Base-by-base conservation (phyloP, 2,888 invertebrate species). In the Ecdyonurus torrentis region DNA sequence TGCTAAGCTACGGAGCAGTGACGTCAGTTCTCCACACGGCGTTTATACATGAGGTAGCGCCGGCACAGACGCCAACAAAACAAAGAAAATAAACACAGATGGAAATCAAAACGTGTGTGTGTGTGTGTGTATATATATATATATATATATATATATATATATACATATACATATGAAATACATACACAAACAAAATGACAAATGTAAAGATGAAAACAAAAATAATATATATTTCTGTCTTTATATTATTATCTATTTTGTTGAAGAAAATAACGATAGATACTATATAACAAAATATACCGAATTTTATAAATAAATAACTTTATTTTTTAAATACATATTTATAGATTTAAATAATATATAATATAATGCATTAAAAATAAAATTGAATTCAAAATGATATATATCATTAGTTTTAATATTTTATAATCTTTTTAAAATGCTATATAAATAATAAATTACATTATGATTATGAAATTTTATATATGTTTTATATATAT, bases 121-220 rank as follows among this genome's bases (percentile, higher is more conserved):
- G 37, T 37, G 15, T 37, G 15, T n/a, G 61, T 59, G 25, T 63
- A 63, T 63, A 63, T 63, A 63, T 63, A 63, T 63, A 63, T 63
- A 63, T 63, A 63, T 63, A 63, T 63, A 63, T 63, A 63, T 63
- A 63, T 63, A 63, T 63, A 63, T 63, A 63, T 63, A 62, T 62
- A 63, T 63, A 63, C 61, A 63, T 63, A 62, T 63, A 62, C 61
- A 63, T 63, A 63, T 61, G 23, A 63, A 15, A 60, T 63, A 25
- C 7, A 15, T 37, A 37, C 15, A 37, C n/a, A 63, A 23, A 60
- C 24, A 63, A 61, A 63, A 61, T 61, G 61, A 63, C 61, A 63
- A 61, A 63, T 63, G 61, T 63, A 63, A 61, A 63, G 61, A 63
- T 63, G 61, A 61, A 63, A 23, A 63, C 25, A 63, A 62, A 62